Conservation (phyloP, 2,888 invertebrate genomes). For the Sarcophaga caerulescens region DNA sequence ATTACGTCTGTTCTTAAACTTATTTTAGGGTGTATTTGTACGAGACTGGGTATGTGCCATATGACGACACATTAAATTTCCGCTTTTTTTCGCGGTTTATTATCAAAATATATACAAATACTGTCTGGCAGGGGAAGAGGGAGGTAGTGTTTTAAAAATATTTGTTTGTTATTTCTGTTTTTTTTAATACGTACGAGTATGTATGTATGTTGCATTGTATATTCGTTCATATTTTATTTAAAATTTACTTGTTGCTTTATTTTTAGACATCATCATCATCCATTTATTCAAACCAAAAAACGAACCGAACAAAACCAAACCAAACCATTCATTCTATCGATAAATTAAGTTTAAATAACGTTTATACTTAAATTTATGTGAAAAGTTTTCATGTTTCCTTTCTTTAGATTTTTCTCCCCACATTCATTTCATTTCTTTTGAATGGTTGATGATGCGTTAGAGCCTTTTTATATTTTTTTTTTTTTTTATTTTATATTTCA, state of each 20-base stretch:
- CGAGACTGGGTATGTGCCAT: conserved; percentile 34
- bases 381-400: conserved; percentile 52
- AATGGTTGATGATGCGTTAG: conserved; percentile 35
- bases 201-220: no score
- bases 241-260: conserved; percentile 60
- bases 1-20: not conserved
- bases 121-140: not conserved
- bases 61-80: conserved; percentile 59
- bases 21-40: not conserved
- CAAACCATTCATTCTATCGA: conserved; percentile 52
- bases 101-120: not conserved
- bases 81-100: conserved; percentile 46
- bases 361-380: conserved; percentile 62
- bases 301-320: not conserved
- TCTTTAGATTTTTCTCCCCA: not conserved
- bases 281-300: conserved; percentile 20
- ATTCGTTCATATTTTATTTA: no score
- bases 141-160: not conserved
- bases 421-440: not conserved
- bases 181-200: no score
- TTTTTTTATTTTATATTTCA: conserved; percentile 18
- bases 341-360: conserved; percentile 64
- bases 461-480: conserved; percentile 10
- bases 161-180: not conserved
- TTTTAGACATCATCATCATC: conserved; percentile 53